A percentile compares a stretch with the other conserved stretches of the same genome.
Conservation (phyloP, 2,888 invertebrate genomes). For the Sphaerophoria rueppellii region DNA sequence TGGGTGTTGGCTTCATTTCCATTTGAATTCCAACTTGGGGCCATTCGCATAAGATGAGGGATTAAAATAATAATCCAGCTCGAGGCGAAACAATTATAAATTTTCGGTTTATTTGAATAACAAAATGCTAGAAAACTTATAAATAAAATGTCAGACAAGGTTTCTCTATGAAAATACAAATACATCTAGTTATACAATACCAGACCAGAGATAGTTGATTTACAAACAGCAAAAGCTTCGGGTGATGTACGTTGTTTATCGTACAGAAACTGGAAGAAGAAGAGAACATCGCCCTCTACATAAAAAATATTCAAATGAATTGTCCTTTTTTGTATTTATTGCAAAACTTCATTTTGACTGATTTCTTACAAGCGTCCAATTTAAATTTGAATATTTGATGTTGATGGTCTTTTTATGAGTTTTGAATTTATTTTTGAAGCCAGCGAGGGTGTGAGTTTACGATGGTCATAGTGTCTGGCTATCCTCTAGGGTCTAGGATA, state of each 20-base stretch:
- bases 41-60: constrained; percentile 42
- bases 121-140: constrained; percentile 22
- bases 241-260: neutral
- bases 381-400: constrained; percentile 27
- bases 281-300: neutral
- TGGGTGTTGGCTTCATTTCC: too few species aligned
- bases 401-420: constrained; percentile 6
- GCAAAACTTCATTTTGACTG: constrained; percentile 34
- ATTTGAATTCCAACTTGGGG: constrained; percentile 1
- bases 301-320: constrained; percentile 6
- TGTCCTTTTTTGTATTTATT: constrained; percentile 3
- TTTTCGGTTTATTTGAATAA: constrained; percentile 48
- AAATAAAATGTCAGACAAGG: neutral
- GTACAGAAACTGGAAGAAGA: neutral
- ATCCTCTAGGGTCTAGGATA: neutral
- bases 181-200: constrained; percentile 2
- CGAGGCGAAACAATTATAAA: constrained; percentile 55
- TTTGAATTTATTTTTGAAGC: neutral
- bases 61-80: constrained; percentile 61
- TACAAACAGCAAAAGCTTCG: neutral
- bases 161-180: neutral
- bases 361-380: constrained; percentile 1
- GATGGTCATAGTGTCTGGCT: constrained; percentile 17
- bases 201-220: neutral
- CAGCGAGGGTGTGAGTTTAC: neutral